Percentiles rank a stretch among this genome's conserved stretches.
These are phyloP conservation scores for Stratiomys singularior DNA, from an alignment of 2,888 invertebrate genomes.

Conservation along the genomic window DNA sequence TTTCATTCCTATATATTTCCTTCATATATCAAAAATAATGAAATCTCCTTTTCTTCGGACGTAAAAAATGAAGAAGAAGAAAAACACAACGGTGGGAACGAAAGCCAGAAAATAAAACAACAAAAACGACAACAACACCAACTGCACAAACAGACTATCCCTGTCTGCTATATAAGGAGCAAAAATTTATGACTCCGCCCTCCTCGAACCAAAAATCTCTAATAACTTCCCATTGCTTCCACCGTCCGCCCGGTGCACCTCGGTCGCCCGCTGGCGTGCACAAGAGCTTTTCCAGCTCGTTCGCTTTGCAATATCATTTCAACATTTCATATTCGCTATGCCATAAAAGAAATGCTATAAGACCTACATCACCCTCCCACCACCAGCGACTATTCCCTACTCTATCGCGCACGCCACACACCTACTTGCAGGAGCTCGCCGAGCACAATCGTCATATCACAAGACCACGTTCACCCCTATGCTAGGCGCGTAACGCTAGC, in stretches of 20 bases:
- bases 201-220: slow-evolving; percentile 42
- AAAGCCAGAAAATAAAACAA: background rate
- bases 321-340: slow-evolving; percentile 46
- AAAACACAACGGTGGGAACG: no score
- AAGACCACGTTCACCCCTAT: slow-evolving; percentile 30
- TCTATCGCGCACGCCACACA: slow-evolving; percentile 22
- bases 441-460: slow-evolving; percentile 36
- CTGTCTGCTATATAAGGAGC: slow-evolving; percentile 44
- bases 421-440: slow-evolving; percentile 12
- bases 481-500: no score
- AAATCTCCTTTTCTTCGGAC: slow-evolving; percentile 24
- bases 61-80: slow-evolving; percentile 18
- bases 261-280: background rate
- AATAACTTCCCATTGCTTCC: slow-evolving; percentile 38
- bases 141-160: slow-evolving; percentile 23
- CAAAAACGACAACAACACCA: slow-evolving; percentile 12
- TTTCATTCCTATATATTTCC: slow-evolving; percentile 26
- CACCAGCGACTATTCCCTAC: slow-evolving; percentile 10
- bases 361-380: slow-evolving; percentile 1
- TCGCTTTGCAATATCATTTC: slow-evolving; percentile 45
- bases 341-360: slow-evolving; percentile 39
- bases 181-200: slow-evolving; percentile 53
- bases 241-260: background rate
- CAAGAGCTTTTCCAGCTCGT: slow-evolving; percentile 7
- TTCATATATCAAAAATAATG: slow-evolving; percentile 40